Conservation (phyloP, 1,140 invertebrate species). For the Lepidurus apus region DNA sequence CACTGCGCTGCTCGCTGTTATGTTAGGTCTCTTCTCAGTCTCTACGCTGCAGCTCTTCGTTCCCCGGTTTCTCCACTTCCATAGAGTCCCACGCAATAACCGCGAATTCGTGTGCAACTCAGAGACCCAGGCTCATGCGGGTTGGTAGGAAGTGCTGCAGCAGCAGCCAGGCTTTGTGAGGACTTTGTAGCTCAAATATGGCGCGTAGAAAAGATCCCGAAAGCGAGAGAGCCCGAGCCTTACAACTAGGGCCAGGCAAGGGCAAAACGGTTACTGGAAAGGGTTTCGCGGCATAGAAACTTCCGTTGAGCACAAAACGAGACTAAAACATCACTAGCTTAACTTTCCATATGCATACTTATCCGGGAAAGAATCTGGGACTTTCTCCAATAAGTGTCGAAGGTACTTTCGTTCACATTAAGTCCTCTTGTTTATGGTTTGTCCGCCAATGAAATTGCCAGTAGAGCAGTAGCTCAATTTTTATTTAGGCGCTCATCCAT, state of each 20-base stretch:
- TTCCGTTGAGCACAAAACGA: not conserved
- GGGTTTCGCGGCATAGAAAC: not conserved
- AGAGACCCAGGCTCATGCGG: not conserved
- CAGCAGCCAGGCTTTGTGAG: not conserved
- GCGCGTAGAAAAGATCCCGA: not conserved
- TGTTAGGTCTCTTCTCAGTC: not conserved
- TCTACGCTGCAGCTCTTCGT: not conserved
- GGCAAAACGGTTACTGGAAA: not conserved
- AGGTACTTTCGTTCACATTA: no score
- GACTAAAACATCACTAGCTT: not conserved
- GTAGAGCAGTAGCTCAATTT: no score
- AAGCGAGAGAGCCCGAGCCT: not conserved
- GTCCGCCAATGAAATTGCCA: no score
- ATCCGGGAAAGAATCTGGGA: not conserved
- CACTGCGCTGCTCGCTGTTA: not conserved
- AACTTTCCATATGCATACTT: not conserved
- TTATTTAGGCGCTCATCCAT: no score
- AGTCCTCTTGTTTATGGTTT: no score
- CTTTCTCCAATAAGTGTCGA: no score
- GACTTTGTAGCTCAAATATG: conserved; percentile 2
- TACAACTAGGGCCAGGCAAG: not conserved
- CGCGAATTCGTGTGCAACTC: not conserved
- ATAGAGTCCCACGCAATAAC: not conserved
- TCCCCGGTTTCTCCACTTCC: not conserved
- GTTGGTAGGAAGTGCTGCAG: not conserved